phyloP scores from a whole-genome alignment of 2,113 vertebrate species.

The Cyprinus carpio region DNA sequence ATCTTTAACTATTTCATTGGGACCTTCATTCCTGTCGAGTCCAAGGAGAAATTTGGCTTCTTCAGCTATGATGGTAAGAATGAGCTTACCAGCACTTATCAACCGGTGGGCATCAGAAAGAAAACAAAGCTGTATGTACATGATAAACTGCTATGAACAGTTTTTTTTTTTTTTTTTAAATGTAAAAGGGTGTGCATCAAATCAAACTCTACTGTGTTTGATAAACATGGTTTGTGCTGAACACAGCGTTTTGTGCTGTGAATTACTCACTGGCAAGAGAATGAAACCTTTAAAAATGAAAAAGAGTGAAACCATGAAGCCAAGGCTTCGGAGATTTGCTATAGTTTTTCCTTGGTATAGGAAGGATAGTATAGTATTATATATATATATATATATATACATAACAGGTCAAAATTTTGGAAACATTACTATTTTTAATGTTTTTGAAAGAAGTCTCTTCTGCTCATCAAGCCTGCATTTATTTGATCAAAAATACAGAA shows the following conservation, averaged over 20 bases:
- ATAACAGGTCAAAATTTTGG: no score
- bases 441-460: no score
- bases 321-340: neutral
- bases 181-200: neutral
- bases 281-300: neutral
- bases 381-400: no score
- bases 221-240: neutral
- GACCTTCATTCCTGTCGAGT: conserved; percentile 86
- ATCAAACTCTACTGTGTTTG: neutral
- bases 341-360: neutral
- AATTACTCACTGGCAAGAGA: neutral
- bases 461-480: no score
- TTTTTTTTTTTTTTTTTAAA: no score
- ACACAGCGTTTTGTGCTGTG: neutral
- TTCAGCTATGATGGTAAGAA: conserved; percentile 88
- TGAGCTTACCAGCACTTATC: neutral
- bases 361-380: no score
- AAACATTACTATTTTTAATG: no score
- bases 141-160: neutral
- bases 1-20: conserved; percentile 93
- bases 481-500: no score
- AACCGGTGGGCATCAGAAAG: neutral
- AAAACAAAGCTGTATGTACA: neutral
- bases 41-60: conserved; percentile 86
- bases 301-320: neutral